Evolutionary conservation across 2,888 invertebrate genomes (phyloP), one percentile per base, ranked within the genome.

Genomic region (Micoletzkya japonica): DNA sequence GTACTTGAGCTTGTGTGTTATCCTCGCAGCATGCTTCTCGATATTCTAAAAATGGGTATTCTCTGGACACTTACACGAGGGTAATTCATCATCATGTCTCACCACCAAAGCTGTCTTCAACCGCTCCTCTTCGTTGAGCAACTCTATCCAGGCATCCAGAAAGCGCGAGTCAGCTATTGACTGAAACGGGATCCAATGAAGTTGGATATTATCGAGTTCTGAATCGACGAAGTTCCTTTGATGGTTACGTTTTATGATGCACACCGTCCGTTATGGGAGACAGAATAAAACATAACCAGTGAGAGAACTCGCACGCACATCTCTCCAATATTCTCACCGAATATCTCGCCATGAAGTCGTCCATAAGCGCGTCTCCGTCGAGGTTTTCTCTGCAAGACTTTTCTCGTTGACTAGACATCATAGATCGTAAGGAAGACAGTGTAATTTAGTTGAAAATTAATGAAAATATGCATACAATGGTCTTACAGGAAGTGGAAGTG

Each of bases 401-500:
- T 2, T 34, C 37, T 37, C 32, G 7, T 24, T 36, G 10, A 24
- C 7, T 34, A 36, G 24, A n/a, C n/a, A n/a, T n/a, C n/a, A n/a
- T n/a, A n/a, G n/a, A n/a, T 10, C 17, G 7, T 39, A 39, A 39
- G 7, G 39, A 10, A 39, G 17, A 39, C 17, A 10, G 7, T 39
- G 7, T 7, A 39, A 39, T 7, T 17, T 10, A 6, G 39, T 17
- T 10, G 17, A 17, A 39, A 39, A 39, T 39, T 39, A 39, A 17
- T 7, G 39, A 17, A 14, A 52, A 10, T 17, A 17, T 7, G 39
- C 7, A 39, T 7, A 10, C 10, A 39, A 10, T 6, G n/a, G 57
- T 49, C 60, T 77, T 73, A 57, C 77, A 66, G 44, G 63, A 77
- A 26, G 61, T 66, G 78, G 56, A 82, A 82, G 44, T 79, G 77